Evolutionary conservation across 2,797 vertebrate species (phyloP).

Genomic region (Bovichtus diacanthus): DNA sequence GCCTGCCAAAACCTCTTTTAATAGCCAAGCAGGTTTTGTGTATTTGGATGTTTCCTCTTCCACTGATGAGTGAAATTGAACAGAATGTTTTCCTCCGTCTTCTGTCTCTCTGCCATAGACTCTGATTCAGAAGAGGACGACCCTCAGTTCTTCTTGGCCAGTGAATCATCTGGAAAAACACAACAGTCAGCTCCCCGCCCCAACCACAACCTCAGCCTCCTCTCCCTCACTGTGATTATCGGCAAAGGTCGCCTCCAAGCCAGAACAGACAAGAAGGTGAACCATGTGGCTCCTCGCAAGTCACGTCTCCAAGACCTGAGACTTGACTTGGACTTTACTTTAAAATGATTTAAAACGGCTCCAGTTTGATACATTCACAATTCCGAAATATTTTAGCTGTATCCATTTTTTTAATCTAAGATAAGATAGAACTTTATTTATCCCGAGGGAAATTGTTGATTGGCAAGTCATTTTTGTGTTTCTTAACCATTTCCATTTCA

Average conservation of each 20-base stretch:
- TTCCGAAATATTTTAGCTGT: not conserved
- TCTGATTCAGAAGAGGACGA: slow-evolving; percentile 95
- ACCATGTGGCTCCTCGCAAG: slow-evolving; percentile 1
- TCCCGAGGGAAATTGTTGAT: too few species aligned
- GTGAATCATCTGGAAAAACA: slow-evolving; percentile 70
- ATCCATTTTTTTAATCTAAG: not conserved
- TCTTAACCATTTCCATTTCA: not conserved
- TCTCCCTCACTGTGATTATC: slow-evolving; percentile 88
- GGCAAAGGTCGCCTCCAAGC: slow-evolving; percentile 90
- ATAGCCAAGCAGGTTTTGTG: slow-evolving; percentile 14
- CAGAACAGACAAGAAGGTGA: slow-evolving; percentile 90
- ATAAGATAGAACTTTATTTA: too few species aligned
- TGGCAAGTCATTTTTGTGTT: slow-evolving; percentile 1
- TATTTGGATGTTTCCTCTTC: not conserved
- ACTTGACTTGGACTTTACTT: not conserved
- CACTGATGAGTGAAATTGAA: not conserved
- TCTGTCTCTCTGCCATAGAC: slow-evolving; percentile 77
- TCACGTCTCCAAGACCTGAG: not conserved
- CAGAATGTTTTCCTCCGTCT: not conserved
- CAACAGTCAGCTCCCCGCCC: slow-evolving; percentile 68
- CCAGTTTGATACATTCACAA: not conserved
- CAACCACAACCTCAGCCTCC: slow-evolving; percentile 85
- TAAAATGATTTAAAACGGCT: not conserved
- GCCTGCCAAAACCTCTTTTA: slow-evolving; percentile 1
- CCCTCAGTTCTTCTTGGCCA: slow-evolving; percentile 85